Evolutionary conservation across 1,140 invertebrate genomes (phyloP).

Genomic region (Bactericera cockerelli): DNA sequence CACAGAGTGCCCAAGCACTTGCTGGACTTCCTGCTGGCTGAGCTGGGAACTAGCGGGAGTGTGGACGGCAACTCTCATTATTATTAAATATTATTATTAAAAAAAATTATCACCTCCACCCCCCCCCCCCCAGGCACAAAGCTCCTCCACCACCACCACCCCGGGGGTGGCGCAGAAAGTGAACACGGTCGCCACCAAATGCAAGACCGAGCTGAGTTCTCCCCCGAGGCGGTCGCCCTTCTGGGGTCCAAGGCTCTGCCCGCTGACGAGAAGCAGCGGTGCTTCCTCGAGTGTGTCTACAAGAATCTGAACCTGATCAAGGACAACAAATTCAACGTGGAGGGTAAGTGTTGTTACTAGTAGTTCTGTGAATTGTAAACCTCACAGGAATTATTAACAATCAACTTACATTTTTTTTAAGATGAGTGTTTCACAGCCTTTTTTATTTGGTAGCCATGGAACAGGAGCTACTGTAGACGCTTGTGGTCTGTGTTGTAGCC

Average conservation of each 20-base stretch:
- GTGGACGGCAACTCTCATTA: slow-evolving; percentile 92
- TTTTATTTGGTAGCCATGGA: too few species aligned
- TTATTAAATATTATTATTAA: too few species aligned
- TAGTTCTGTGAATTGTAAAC: too few species aligned
- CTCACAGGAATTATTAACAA: too few species aligned
- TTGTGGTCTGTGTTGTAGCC: too few species aligned
- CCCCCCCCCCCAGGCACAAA: not conserved
- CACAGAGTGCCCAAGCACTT: slow-evolving; percentile 98
- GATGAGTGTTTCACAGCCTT: too few species aligned
- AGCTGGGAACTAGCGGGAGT: slow-evolving; percentile 93
- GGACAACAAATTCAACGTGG: slow-evolving; percentile 14
- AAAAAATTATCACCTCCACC: too few species aligned
- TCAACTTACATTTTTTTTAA: too few species aligned
- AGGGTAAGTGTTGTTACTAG: too few species aligned
- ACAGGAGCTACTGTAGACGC: too few species aligned
- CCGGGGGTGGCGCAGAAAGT: slow-evolving; percentile 11
- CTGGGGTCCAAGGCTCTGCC: slow-evolving; percentile 14
- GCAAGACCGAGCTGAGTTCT: slow-evolving; percentile 11
- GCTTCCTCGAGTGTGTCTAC: slow-evolving; percentile 24
- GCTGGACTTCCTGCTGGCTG: slow-evolving; percentile 90
- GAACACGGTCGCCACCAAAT: slow-evolving; percentile 13
- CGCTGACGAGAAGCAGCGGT: slow-evolving; percentile 18
- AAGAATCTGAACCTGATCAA: not conserved
- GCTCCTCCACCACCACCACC: not conserved
- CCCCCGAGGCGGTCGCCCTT: slow-evolving; percentile 16